Evolutionary conservation across 2,113 vertebrate species (phyloP), one percentile per base, ranked within the genome.

Genomic region (Fulica atra): DNA sequence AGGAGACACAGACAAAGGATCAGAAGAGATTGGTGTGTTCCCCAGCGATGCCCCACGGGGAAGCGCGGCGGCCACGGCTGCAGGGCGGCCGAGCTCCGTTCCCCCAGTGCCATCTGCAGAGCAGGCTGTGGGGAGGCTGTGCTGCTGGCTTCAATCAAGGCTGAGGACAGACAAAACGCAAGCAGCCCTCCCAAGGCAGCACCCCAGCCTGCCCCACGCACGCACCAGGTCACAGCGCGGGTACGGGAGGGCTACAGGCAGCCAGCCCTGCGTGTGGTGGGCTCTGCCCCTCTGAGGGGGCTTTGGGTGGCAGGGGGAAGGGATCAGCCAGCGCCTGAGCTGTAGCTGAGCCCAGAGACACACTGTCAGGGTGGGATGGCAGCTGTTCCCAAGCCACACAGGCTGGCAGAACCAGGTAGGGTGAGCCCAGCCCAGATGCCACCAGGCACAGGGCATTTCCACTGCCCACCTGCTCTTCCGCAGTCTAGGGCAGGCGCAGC

Each of bases 201-300:
- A 69, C 13, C 56, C 64, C 6, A 4, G 69, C 64, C 71, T 8
- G 81, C 48, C 74, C 59, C 82, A 84, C 5, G 13, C 73, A 21
- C 3, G 3, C 6, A 0, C 0, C 4, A 3, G 9, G 40, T 24
- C 48, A 51, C 2, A 4, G 23, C 64, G 28, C 64, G 71, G 73
- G 79, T 46, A 74, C 2, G 0, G 23, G 28, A 48, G 16, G 1
- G 4, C 20, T 29, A 0, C 3, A 4, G 0, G 0, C 0, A 1
- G 36, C 24, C 50, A 54, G 7, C 7, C 53, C 61, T 1, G 4
- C 25, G 0, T 2, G 3, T 0, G 38, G 57, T 60, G 76, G 28
- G 21, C 24, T 74, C 87, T 82, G 66, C 5, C 26, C 59, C 56
- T 63, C n/a, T 2, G 13, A 23, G 36, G 28, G n/a, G 19, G 21